phyloP scores from a whole-genome alignment of 2,888 invertebrate genomes.

The Drosophila longiperda region DNA sequence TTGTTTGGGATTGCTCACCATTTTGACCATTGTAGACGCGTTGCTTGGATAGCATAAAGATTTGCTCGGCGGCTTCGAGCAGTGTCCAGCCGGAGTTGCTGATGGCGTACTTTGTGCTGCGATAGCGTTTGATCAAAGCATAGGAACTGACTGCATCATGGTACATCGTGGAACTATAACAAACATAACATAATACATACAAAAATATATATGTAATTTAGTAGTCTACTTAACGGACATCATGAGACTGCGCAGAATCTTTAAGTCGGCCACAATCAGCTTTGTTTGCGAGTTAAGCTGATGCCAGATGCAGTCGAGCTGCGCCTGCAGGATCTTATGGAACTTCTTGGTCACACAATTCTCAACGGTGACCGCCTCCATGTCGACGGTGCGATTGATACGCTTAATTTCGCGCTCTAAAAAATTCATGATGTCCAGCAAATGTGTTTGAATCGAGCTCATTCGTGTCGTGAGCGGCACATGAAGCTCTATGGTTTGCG shows the following conservation, averaged over 20 bases:
- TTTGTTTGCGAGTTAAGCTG: constrained; percentile 94
- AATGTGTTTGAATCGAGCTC: no score
- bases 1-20: constrained; percentile 78
- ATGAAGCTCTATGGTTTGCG: constrained; percentile 94
- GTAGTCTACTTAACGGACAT: constrained; percentile 87
- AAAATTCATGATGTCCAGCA: constrained; percentile 96
- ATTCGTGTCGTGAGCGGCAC: no score
- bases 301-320: constrained; percentile 98
- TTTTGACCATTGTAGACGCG: constrained; percentile 90
- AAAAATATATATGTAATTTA: no score
- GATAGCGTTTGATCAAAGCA: constrained; percentile 89
- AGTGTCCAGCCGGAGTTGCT: no score
- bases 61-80: constrained; percentile 93
- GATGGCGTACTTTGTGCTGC: constrained; percentile 94
- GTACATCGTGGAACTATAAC: constrained; percentile 92
- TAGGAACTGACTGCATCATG: constrained; percentile 96
- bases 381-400: constrained; percentile 91
- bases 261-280: constrained; percentile 95
- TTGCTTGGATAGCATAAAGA: constrained; percentile 91
- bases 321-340: constrained; percentile 94
- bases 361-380: constrained; percentile 95
- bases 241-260: constrained; percentile 93
- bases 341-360: constrained; percentile 96
- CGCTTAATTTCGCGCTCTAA: constrained; percentile 96
- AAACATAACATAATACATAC: not conserved